A percentile compares a stretch with the other conserved stretches of the same genome.
Evolutionary conservation across 1,140 invertebrate species (phyloP).

Genomic region (Drosophila pallidifrons): DNA sequence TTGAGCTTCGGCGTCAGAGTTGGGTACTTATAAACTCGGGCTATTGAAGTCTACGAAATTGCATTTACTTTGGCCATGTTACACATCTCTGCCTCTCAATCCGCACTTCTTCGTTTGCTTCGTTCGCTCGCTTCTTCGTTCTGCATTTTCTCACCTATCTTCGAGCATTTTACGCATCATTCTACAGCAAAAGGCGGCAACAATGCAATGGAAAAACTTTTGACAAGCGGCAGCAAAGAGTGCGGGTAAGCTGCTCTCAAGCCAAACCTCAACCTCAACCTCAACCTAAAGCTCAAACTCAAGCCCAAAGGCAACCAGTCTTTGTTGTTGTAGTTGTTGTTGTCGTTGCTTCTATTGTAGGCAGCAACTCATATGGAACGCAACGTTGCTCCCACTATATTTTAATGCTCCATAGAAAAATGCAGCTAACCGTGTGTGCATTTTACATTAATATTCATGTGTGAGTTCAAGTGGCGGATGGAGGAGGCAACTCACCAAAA

Average conservation of each 20-base stretch:
- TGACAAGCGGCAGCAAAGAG: slow-evolving; percentile 56
- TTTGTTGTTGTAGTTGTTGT: slow-evolving; percentile 3
- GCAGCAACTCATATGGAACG: slow-evolving; percentile 79
- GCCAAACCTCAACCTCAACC: background rate
- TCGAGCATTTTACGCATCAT: slow-evolving; percentile 74
- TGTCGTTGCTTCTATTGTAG: slow-evolving; percentile 58
- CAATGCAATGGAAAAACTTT: slow-evolving; percentile 72
- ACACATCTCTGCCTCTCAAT: slow-evolving; percentile 2
- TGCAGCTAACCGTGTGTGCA: slow-evolving; percentile 80
- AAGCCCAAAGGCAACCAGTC: slow-evolving; percentile 7
- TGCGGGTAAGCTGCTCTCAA: slow-evolving; percentile 3
- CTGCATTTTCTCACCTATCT: slow-evolving; percentile 67
- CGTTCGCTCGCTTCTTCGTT: slow-evolving; percentile 33
- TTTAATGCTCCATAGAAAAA: slow-evolving; percentile 79
- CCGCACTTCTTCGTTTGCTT: no score
- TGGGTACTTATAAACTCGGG: slow-evolving; percentile 64
- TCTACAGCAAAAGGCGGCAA: slow-evolving; percentile 44
- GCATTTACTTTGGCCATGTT: slow-evolving; percentile 57
- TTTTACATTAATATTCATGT: slow-evolving; percentile 83
- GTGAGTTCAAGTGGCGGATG: slow-evolving; percentile 36
- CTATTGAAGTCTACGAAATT: slow-evolving; percentile 78
- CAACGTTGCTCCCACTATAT: slow-evolving; percentile 78
- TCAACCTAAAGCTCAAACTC: background rate
- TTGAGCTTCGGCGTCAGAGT: background rate
- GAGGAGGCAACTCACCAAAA: background rate